Percentiles rank a stretch among this genome's conserved stretches.
These are phyloP conservation scores for Pachycephus smyrnensis DNA, from an alignment of 2,888 invertebrate genomes.

Conservation along the genomic window DNA sequence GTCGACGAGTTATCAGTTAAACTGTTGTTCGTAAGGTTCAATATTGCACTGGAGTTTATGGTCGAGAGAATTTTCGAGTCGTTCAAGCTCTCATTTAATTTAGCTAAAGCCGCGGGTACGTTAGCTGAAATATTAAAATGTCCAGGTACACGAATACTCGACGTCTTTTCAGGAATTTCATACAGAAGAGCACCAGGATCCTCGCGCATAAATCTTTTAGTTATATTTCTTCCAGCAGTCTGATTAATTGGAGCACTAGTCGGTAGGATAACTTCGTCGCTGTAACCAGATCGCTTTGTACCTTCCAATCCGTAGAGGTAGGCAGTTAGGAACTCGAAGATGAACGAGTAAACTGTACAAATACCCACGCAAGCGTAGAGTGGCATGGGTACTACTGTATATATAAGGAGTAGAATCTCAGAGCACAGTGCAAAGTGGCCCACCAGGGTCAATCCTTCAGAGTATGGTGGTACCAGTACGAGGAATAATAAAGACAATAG, in stretches of 20 bases:
- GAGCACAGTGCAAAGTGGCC: slow-evolving; percentile 88
- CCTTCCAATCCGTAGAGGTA: slow-evolving; percentile 47
- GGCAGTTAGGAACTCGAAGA: slow-evolving; percentile 82
- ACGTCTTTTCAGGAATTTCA: neutral
- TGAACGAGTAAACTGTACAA: slow-evolving; percentile 84
- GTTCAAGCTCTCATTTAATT: slow-evolving; percentile 17
- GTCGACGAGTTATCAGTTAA: neutral
- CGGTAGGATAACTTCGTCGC: neutral
- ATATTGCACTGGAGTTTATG: slow-evolving; percentile 37
- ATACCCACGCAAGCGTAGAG: slow-evolving; percentile 86
- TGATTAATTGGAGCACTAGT: neutral
- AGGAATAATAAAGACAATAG: slow-evolving; percentile 76
- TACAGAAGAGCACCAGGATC: neutral
- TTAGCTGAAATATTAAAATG: neutral
- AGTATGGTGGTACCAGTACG: slow-evolving; percentile 68
- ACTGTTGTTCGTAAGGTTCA: slow-evolving; percentile 10
- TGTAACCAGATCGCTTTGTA: neutral
- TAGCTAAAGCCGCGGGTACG: neutral
- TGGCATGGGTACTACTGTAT: slow-evolving; percentile 93
- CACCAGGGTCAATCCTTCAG: slow-evolving; percentile 77
- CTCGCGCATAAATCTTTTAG: neutral
- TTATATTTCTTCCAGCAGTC: neutral
- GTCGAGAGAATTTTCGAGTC: slow-evolving; percentile 32
- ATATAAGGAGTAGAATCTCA: slow-evolving; percentile 90
- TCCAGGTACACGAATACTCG: neutral